phyloP scores from a whole-genome alignment of 35 echinoderm and acorn worm genomes.

The Eucidaris tribuloides region DNA sequence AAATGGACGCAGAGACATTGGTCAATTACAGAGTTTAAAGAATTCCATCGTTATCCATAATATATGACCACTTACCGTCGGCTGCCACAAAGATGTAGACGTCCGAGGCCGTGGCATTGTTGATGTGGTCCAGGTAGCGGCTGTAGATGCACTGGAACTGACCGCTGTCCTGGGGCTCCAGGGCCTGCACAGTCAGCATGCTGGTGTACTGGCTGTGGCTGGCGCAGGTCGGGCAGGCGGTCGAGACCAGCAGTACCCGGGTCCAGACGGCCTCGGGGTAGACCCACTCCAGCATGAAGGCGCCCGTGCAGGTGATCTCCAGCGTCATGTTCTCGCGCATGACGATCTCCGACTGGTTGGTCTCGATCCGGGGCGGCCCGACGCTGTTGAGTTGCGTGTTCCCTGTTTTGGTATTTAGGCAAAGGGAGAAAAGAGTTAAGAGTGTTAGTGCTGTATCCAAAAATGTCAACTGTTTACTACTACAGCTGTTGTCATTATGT shows the following conservation, averaged over 20 bases:
- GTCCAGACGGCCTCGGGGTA: slow-evolving; percentile 36
- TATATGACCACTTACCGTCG: neutral
- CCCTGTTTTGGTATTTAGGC: too few relatives aligned
- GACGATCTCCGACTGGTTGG: slow-evolving; percentile 36
- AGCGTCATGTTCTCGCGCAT: slow-evolving; percentile 11
- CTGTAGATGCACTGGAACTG: slow-evolving; percentile 72
- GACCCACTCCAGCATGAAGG: slow-evolving; percentile 62
- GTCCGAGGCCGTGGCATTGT: slow-evolving; percentile 46
- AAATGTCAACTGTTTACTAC: too few relatives aligned
- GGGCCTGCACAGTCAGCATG: slow-evolving; percentile 27
- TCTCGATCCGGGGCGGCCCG: slow-evolving; percentile 26
- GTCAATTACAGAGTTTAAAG: too few relatives aligned
- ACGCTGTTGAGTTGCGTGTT: slow-evolving; percentile 2
- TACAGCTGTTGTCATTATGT: too few relatives aligned
- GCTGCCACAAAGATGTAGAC: slow-evolving; percentile 51
- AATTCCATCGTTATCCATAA: too few relatives aligned
- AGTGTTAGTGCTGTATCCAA: too few relatives aligned
- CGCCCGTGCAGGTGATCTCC: slow-evolving; percentile 50
- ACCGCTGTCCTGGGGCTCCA: slow-evolving; percentile 40
- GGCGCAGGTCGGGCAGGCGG: slow-evolving; percentile 51
- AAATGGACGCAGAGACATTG: too few relatives aligned
- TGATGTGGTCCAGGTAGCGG: slow-evolving; percentile 52
- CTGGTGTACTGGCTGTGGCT: slow-evolving; percentile 34
- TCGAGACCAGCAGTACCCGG: slow-evolving; percentile 2
- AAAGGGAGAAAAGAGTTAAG: too few relatives aligned